phyloP scores from a whole-genome alignment of 2,113 vertebrate species.

The Seriola quinqueradiata region DNA sequence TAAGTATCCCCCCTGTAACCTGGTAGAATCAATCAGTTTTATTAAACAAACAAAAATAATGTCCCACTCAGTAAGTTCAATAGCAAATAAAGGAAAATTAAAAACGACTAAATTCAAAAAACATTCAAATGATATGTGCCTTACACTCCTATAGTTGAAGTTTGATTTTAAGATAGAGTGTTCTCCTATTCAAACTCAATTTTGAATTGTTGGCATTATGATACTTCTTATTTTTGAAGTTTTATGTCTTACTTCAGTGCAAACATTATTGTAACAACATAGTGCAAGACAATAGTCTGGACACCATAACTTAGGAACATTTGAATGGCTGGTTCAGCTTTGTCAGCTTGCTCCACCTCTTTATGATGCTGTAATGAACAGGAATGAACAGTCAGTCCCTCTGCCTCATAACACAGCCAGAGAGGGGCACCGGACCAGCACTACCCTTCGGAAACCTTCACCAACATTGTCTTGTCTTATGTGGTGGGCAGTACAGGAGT shows the following conservation, averaged over 20 bases:
- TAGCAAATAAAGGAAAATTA: no score
- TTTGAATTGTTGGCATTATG: neutral
- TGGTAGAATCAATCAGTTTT: no score
- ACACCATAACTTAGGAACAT: neutral
- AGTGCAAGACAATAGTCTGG: neutral
- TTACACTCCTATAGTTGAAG: no score
- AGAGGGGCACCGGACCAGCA: slow-evolving; percentile 47
- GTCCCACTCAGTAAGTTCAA: neutral
- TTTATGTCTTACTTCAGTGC: neutral
- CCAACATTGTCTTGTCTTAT: slow-evolving; percentile 32
- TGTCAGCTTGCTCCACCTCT: slow-evolving; percentile 73
- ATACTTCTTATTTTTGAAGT: neutral
- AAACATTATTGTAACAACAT: neutral
- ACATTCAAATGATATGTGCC: neutral
- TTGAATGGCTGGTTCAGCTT: slow-evolving; percentile 15
- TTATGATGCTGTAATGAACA: slow-evolving; percentile 65
- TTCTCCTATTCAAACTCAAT: neutral
- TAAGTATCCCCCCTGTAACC: no score
- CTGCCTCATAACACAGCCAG: slow-evolving; percentile 55
- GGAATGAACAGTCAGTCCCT: slow-evolving; percentile 68
- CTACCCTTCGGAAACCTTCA: slow-evolving; percentile 62
- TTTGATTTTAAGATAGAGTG: no score
- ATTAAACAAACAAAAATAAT: neutral
- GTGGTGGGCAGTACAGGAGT: slow-evolving; percentile 29
- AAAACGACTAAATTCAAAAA: neutral